Base-by-base conservation (phyloP, 2,888 invertebrate genomes). In the Acanthoscelides obtectus region DNA sequence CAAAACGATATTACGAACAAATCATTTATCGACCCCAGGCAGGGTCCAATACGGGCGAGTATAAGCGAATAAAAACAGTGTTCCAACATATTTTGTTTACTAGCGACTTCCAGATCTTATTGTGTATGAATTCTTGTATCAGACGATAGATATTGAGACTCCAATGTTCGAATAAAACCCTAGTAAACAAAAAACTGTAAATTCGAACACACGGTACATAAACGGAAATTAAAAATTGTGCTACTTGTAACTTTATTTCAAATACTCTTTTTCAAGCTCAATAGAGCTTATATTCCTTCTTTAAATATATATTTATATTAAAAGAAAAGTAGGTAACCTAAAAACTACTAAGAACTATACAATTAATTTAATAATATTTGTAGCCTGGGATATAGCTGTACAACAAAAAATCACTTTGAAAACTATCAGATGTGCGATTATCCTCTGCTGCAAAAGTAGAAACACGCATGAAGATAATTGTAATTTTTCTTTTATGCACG, bases 331-430 rank as follows among this genome's bases (percentile, higher is more conserved):
- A 81, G 79, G 78, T 83, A 82, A 83, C 80, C 80, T 81, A 83
- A 81, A 80, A 80, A 82, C 83, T 85, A 84, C 82, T 80, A 81
- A 81, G 78, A 82, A 84, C 85, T 86, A 85, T 85, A 85, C 85
- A 85, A 83, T 80, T 83, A 83, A 83, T 82, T 81, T 81, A 82
- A 80, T 82, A 79, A 79, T 79, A 78, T 20, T 66, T 66, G 22
- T 69, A 69, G 45, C 45, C 45, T 6, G 45, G 45, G 45, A 45
- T 45, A 1, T 45, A 45, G 45, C 12, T 1, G 12, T 45, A 45
- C 45, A 45, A 12, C 45, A 45, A 45, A 45, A 3, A 45, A 12
- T 45, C 45, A 45, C 45, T 45, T 45, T 45, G 17, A 6, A 45
- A 45, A 45, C 17, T 45, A 45, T 12, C 45, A 12, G 45, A 12